A percentile compares a stretch with the other conserved stretches of the same genome.
Evolutionary conservation across 2,797 vertebrate species (phyloP).

Genomic region (Pelobates cultripes): DNA sequence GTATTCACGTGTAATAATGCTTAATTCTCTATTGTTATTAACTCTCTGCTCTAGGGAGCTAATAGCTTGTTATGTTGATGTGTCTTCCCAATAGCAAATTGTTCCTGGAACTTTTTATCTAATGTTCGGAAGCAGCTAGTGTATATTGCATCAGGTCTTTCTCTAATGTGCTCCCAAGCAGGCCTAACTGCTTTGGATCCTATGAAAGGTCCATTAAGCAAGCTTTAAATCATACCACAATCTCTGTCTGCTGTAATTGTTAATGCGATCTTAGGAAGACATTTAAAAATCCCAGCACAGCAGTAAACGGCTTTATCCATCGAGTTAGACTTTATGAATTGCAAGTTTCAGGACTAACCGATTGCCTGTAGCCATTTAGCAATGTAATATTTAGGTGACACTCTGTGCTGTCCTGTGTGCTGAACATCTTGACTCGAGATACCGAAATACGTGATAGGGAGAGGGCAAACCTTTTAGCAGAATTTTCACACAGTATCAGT

Average conservation of each 20-base stretch:
- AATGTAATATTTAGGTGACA: conserved; percentile 31
- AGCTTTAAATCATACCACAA: background rate
- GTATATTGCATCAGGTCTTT: background rate
- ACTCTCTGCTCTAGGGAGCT: background rate
- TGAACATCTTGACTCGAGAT: conserved; percentile 10
- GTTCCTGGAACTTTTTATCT: background rate
- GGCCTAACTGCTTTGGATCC: background rate
- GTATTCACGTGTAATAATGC: background rate
- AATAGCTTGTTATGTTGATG: background rate
- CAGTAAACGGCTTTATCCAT: conserved; percentile 35
- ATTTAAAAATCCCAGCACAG: conserved; percentile 42
- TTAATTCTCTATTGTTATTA: background rate
- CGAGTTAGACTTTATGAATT: conserved; percentile 14
- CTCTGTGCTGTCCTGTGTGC: conserved; percentile 2
- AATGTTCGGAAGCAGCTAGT: background rate
- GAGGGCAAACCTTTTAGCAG: background rate
- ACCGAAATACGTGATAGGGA: background rate
- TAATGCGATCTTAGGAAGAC: background rate
- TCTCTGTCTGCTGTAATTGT: background rate
- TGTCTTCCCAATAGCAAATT: background rate
- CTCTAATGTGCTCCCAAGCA: background rate
- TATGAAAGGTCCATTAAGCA: background rate
- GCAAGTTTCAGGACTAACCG: conserved; percentile 7
- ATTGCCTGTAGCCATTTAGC: conserved; percentile 28
- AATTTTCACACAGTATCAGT: background rate